Conservation (phyloP, 2,888 invertebrate species). For the Coenonympha arcania region DNA sequence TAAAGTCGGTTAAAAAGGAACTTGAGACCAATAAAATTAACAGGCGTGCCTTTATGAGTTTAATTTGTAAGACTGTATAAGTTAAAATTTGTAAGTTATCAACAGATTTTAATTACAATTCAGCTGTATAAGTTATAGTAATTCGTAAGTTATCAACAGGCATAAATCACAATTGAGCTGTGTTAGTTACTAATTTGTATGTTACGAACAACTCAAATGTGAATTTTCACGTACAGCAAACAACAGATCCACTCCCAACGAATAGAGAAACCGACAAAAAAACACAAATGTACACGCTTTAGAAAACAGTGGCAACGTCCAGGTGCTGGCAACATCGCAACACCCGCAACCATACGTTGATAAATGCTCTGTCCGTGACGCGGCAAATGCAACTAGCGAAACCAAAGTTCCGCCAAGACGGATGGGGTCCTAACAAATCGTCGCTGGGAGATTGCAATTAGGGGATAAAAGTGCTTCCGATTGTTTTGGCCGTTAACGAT, state of each 20-base stretch:
- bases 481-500: background rate
- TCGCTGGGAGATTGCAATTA: conserved; percentile 11
- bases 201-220: too few relatives aligned
- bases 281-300: conserved; percentile 32
- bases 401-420: conserved; percentile 34
- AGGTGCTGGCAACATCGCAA: conserved; percentile 49
- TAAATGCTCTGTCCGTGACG: conserved; percentile 62
- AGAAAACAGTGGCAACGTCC: conserved; percentile 54
- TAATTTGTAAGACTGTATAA: too few relatives aligned
- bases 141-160: too few relatives aligned
- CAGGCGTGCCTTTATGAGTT: too few relatives aligned
- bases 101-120: too few relatives aligned
- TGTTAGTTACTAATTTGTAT: too few relatives aligned
- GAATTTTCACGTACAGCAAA: background rate
- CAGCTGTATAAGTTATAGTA: too few relatives aligned
- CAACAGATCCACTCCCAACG: conserved; percentile 1
- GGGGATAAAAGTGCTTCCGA: conserved; percentile 2
- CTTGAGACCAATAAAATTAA: too few relatives aligned
- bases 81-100: too few relatives aligned
- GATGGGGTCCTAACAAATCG: conserved; percentile 19
- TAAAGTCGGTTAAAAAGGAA: too few relatives aligned
- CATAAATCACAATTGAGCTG: too few relatives aligned
- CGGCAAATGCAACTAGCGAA: conserved; percentile 41
- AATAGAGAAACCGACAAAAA: conserved; percentile 2
- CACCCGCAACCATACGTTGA: conserved; percentile 52